Evolutionary conservation across 2,113 vertebrate genomes (phyloP), one percentile per base, ranked within the genome.

Genomic region (Toxotes chatareus): DNA sequence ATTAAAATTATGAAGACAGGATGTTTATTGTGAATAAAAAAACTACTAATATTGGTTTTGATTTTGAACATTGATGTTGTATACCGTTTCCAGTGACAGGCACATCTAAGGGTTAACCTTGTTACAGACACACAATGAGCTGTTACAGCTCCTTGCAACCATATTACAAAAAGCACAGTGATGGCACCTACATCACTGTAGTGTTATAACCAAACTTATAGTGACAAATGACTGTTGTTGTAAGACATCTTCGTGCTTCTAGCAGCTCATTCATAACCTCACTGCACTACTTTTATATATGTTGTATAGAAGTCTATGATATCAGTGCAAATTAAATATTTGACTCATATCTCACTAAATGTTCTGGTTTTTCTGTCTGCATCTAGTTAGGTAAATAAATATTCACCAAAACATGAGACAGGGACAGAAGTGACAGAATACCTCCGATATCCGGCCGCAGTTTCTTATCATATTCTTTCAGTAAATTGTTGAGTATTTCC

Each of bases 391-490:
- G 9, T 60, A 17, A 8, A 47, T 4, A 19, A 38, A 11, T 27
- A 23, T 4, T 56, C 0, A 23, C 46, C 46, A 49, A 14, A 49
- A 6, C 16, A 10, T 10, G 40, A 42, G 7, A 42, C 7, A 17
- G 47, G 19, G 4, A 27, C 14, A 63, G 12, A 70, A 49, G 59
- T 34, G 53, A 68, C 9, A n/a, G 40, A 27, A 84, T 91, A 99
- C 98, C 94, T 94, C 98, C 98, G 74, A 99, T 99, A 84, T 98
- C 98, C 2, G 98, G 98, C 1, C 98, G 95, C 77, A 99, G 96
- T 67, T 99, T 99, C 90, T 95, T 97, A 76, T 99, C 98, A 55
- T 99, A 99, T 67, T 99, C 97, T 91, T 96, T 96, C 83, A 99
- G 93, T 66, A 99, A 83, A 84, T 96, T 96, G 92, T 99, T 98